Conservation (phyloP, 2,888 invertebrate genomes). For the Limnephilus lunatus region DNA sequence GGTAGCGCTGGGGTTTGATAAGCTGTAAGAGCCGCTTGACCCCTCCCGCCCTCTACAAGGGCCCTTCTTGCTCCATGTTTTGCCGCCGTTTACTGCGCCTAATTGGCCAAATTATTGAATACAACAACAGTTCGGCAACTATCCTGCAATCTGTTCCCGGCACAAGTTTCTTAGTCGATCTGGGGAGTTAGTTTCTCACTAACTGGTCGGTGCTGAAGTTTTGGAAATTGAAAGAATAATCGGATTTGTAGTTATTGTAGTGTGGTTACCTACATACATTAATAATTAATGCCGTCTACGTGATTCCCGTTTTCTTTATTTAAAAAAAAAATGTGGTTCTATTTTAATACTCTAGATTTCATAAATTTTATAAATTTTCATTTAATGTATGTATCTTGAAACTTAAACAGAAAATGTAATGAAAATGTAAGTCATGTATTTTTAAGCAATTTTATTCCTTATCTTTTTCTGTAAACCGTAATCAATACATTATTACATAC, state of each 20-base stretch:
- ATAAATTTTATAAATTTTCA: too few species aligned
- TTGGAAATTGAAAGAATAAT: not conserved
- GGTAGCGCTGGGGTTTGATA: not conserved
- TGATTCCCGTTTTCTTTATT: not conserved
- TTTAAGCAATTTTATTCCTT: too few species aligned
- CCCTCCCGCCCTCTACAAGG: not conserved
- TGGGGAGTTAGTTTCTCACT: not conserved
- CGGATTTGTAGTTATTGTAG: not conserved
- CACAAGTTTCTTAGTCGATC: constrained; percentile 4
- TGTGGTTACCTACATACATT: not conserved
- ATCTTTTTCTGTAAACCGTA: too few species aligned
- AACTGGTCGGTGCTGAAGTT: constrained; percentile 8
- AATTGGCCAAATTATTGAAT: constrained; percentile 24
- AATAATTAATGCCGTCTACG: not conserved
- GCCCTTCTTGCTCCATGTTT: not conserved
- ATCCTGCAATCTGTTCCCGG: not conserved
- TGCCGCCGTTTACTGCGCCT: constrained; percentile 15
- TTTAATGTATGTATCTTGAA: too few species aligned
- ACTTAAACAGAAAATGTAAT: too few species aligned
- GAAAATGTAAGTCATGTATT: too few species aligned
- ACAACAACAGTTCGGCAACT: not conserved
- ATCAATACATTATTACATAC: too few species aligned
- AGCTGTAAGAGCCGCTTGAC: not conserved
- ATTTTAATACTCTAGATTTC: not conserved
- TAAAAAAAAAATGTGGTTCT: not conserved